A percentile compares a stretch with the other conserved stretches of the same genome.
These are phyloP conservation scores for Poecilia picta DNA, from an alignment of 2,797 vertebrate species.

Conservation along the genomic window DNA sequence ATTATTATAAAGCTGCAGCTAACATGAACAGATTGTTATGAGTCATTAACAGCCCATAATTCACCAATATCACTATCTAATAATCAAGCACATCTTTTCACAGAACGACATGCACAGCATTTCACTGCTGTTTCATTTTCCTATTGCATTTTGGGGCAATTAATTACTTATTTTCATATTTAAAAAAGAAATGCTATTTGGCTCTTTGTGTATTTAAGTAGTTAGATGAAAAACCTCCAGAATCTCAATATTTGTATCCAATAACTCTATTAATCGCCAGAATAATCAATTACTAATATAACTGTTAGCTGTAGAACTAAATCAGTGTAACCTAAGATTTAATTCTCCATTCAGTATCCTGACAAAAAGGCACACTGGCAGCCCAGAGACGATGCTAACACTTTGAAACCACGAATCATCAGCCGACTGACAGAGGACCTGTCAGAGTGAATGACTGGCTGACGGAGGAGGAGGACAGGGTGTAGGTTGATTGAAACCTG, in stretches of 20 bases:
- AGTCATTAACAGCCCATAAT: not conserved
- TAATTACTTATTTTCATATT: no score
- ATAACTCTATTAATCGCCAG: no score
- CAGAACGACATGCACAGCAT: no score
- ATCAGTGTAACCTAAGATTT: not conserved
- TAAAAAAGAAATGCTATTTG: no score
- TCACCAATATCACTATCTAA: no score
- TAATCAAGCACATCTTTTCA: no score
- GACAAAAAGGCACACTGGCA: not conserved
- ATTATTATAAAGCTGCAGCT: no score
- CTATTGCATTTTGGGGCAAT: not conserved
- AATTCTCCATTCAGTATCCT: not conserved
- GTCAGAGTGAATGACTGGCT: slow-evolving; percentile 33
- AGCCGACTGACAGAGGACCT: slow-evolving; percentile 23
- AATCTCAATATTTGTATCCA: no score
- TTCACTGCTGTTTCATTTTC: no score
- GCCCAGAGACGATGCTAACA: slow-evolving; percentile 11
- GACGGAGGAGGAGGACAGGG: slow-evolving; percentile 37
- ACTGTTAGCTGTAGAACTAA: not conserved
- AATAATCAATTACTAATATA: not conserved
- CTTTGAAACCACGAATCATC: not conserved
- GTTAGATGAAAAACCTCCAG: no score
- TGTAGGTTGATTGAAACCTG: slow-evolving; percentile 29
- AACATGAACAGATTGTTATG: no score
- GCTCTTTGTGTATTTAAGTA: no score